phyloP scores from a whole-genome alignment of 2,888 invertebrate genomes.

The Endotricha flammealis region DNA sequence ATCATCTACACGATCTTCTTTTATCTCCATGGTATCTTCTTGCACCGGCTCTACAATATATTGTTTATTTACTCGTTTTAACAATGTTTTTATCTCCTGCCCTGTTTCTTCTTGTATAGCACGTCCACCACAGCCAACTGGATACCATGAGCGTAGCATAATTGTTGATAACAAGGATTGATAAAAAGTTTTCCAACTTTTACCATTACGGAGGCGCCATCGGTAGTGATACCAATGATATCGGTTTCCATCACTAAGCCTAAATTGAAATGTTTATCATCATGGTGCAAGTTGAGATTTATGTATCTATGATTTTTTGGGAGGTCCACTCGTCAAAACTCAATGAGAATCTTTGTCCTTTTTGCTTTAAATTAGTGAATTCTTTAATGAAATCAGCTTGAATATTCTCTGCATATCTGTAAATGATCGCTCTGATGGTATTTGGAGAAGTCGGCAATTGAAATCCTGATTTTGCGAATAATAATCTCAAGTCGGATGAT shows the following conservation, averaged over 20 bases:
- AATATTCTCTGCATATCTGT: conserved; percentile 8
- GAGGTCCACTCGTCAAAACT: conserved; percentile 19
- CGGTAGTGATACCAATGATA: conserved; percentile 17
- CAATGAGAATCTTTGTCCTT: conserved; percentile 16
- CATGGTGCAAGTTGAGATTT: conserved; percentile 13
- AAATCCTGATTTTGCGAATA: conserved; percentile 15
- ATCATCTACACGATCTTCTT: too few relatives aligned
- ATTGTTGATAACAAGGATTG: conserved; percentile 18
- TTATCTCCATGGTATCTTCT: too few relatives aligned
- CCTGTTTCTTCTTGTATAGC: conserved; percentile 17
- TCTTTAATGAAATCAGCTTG: conserved; percentile 9
- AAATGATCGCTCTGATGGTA: conserved; percentile 8
- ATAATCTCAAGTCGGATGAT: conserved; percentile 15
- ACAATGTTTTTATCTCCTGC: too few relatives aligned
- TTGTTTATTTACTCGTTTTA: too few relatives aligned
- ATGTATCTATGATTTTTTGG: conserved; percentile 14
- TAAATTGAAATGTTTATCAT: conserved; percentile 17
- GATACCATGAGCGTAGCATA: conserved; percentile 19
- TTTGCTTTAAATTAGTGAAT: conserved; percentile 11
- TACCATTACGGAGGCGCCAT: conserved; percentile 14
- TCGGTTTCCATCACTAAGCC: conserved; percentile 14
- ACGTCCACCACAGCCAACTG: conserved; percentile 19
- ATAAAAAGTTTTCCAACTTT: conserved; percentile 15
- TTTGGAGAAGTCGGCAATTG: conserved; percentile 13
- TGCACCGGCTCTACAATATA: too few relatives aligned